Conservation (phyloP, 2,113 vertebrate genomes). For the Rhipidura dahli region DNA sequence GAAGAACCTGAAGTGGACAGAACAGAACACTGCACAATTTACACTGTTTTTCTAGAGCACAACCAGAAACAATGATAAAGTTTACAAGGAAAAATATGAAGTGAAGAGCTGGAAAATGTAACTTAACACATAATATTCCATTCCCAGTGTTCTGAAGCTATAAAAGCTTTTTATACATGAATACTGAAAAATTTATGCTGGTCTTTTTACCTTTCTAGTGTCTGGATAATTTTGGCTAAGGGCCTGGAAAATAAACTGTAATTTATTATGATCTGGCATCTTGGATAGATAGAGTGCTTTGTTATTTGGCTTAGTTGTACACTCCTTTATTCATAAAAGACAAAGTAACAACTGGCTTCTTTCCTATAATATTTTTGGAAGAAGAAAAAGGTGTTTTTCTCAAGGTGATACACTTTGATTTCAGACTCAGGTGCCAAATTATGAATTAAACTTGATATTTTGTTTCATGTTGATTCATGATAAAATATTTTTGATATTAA, state of each 20-base stretch:
- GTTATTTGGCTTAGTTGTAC: slow-evolving; percentile 24
- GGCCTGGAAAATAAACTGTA: slow-evolving; percentile 9
- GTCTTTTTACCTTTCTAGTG: slow-evolving; percentile 21
- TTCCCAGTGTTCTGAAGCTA: neutral
- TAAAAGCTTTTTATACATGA: slow-evolving; percentile 1
- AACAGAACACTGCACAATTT: neutral
- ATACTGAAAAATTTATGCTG: slow-evolving; percentile 5
- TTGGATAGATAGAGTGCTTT: slow-evolving; percentile 41
- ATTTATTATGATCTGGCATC: slow-evolving; percentile 39
- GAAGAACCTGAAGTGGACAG: neutral
- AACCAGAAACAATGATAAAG: neutral
- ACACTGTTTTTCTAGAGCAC: neutral
- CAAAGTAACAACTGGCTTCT: slow-evolving; percentile 3
- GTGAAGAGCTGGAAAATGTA: neutral
- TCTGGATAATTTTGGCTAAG: slow-evolving; percentile 9
- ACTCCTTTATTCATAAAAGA: neutral
- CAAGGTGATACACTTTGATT: slow-evolving; percentile 35
- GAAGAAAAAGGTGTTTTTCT: slow-evolving; percentile 31
- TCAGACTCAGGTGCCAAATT: slow-evolving; percentile 37
- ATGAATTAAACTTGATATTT: slow-evolving; percentile 33
- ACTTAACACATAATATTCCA: neutral
- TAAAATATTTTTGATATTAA: slow-evolving; percentile 17
- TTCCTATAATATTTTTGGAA: neutral
- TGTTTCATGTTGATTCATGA: slow-evolving; percentile 45
- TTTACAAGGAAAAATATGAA: neutral